Evolutionary conservation across 1,140 invertebrate species (phyloP).

Genomic region (Nymphalis io): DNA sequence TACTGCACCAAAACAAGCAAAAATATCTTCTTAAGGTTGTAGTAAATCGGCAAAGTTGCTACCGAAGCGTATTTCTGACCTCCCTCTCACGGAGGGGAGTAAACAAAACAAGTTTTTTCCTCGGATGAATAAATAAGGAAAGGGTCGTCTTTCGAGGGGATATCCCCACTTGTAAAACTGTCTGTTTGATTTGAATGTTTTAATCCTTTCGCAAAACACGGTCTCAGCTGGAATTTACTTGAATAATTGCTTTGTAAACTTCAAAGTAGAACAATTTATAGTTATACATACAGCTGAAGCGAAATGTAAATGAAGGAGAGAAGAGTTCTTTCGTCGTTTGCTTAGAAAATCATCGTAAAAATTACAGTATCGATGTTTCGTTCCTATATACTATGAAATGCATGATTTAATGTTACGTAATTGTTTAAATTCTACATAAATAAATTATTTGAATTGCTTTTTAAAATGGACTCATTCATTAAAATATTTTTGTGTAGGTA

Average conservation of each 20-base stretch:
- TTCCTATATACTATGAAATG: too few species aligned
- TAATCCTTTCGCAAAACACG: constrained; percentile 69
- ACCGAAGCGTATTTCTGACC: constrained; percentile 57
- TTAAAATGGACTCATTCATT: too few species aligned
- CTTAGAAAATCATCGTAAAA: too few species aligned
- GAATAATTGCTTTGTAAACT: constrained; percentile 43
- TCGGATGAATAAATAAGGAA: constrained; percentile 79
- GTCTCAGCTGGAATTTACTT: constrained; percentile 50
- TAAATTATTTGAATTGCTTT: too few species aligned
- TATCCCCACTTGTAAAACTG: constrained; percentile 65
- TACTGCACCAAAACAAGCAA: constrained; percentile 61
- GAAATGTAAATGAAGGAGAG: too few species aligned
- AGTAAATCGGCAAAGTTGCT: constrained; percentile 64
- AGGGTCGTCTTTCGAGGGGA: constrained; percentile 65
- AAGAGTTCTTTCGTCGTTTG: too few species aligned
- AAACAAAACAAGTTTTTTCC: constrained; percentile 79
- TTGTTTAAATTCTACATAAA: too few species aligned
- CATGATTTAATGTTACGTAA: too few species aligned
- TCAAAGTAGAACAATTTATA: constrained; percentile 1
- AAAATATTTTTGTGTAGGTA: too few species aligned
- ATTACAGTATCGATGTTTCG: too few species aligned
- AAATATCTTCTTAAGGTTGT: constrained; percentile 57
- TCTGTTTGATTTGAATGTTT: constrained; percentile 77
- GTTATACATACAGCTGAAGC: background rate
- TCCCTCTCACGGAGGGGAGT: constrained; percentile 57